Conservation (phyloP, 1,140 invertebrate species). For the Luehdorfia chinensis region DNA sequence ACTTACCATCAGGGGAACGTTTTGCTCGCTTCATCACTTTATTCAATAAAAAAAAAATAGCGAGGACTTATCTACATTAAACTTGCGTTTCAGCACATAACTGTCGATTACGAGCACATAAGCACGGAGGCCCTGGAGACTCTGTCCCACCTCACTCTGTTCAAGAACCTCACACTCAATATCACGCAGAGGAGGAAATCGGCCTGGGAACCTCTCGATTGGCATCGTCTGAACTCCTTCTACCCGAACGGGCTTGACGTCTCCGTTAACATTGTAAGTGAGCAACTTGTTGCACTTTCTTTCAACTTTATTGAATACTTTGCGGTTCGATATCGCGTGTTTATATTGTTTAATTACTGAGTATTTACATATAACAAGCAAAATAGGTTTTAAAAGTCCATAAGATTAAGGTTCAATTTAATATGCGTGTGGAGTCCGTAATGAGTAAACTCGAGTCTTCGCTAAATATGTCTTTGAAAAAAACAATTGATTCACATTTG, state of each 20-base stretch:
- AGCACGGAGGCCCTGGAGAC: conserved; percentile 36
- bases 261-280: conserved; percentile 56
- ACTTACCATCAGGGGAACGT: too few species aligned
- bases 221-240: conserved; percentile 21
- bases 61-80: conserved; percentile 2
- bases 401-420: too few species aligned
- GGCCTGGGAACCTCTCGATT: conserved; percentile 31
- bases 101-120: conserved; percentile 47
- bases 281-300: too few species aligned
- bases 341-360: too few species aligned
- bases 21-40: too few species aligned
- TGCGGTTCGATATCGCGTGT: neutral
- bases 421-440: too few species aligned
- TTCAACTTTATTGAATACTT: conserved; percentile 7
- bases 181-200: conserved; percentile 30
- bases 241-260: conserved; percentile 28
- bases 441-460: too few species aligned
- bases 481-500: too few species aligned
- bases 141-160: conserved; percentile 27
- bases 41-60: too few species aligned
- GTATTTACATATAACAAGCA: too few species aligned
- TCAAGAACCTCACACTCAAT: conserved; percentile 39
- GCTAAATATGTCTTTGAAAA: too few species aligned
- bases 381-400: too few species aligned
- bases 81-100: conserved; percentile 35